Base-by-base conservation (phyloP, 2,113 vertebrate genomes). In the Sceloporus tristichus region DNA sequence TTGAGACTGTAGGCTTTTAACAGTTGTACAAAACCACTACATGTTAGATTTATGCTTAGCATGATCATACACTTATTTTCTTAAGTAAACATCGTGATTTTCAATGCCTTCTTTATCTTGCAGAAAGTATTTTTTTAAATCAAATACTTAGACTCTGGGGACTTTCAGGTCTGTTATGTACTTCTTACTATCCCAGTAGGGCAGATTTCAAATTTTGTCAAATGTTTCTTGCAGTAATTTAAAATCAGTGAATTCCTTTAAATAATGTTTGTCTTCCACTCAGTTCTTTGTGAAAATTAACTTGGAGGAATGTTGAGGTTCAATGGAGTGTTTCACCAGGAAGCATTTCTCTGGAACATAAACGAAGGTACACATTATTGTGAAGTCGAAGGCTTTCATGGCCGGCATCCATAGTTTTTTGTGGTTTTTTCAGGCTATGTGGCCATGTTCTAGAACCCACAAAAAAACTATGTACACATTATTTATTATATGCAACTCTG, bases 191-290 rank as follows among this genome's bases (percentile, higher is more conserved):
- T 95, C 96, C 95, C 92, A 96, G 95, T 92, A 90, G 94, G 79
- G 93, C 93, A 96, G 95, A 96, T 95, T 91, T 91, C 91, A 94
- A 90, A 90, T 95, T 95, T 95, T 94, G 88, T 92, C 85, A 94
- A 89, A 91, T 92, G 7, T 97, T 98, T 94, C 97, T 97, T 96
- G 94, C 92, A 95, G 96, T 96, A 93, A 94, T 97, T 97, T 95
- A 97, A 98, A 95, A 94, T 94, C 91, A 94, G 91, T 94, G 94
- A 93, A 93, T 92, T 96, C 14, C 92, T 96, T 96, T 93, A 95
- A 92, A 90, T 92, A 94, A 85, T 93, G 84, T 89, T 89, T 92
- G 93, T 95, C 92, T 96, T 95, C 82, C 93, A 95, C 93, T 94
- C 96, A 91, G 95, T 96, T 97, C 96, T 97, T 93, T 97, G 96